phyloP scores from a whole-genome alignment of 2,888 invertebrate genomes.

The Drosophila prostipennis region DNA sequence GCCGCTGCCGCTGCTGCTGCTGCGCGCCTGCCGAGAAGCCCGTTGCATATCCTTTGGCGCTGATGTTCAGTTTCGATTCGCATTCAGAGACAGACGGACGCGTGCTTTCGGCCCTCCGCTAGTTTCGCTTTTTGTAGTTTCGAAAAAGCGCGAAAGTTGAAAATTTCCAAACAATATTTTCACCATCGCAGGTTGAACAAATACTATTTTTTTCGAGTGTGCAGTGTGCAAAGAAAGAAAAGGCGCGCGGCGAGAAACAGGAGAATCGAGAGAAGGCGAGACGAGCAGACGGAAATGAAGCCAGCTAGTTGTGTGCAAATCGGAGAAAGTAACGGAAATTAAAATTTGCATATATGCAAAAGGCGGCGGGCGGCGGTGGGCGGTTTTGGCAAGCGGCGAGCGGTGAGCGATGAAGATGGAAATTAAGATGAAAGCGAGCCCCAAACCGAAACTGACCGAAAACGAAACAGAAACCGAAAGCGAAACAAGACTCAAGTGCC shows the following conservation, averaged over 20 bases:
- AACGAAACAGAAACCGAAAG: neutral
- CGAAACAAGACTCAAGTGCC: constrained; percentile 38
- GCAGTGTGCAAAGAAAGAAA: neutral
- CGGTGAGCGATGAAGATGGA: constrained; percentile 34
- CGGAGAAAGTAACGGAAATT: constrained; percentile 80
- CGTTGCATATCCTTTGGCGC: constrained; percentile 74
- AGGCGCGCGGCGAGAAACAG: neutral
- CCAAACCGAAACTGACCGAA: neutral
- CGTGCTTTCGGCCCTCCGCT: constrained; percentile 40
- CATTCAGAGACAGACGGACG: constrained; percentile 80
- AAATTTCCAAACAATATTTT: too few relatives aligned
- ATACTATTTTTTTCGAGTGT: constrained; percentile 38
- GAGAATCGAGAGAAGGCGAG: neutral
- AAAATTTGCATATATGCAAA: constrained; percentile 79
- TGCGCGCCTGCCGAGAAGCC: constrained; percentile 58
- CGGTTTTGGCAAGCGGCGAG: constrained; percentile 11
- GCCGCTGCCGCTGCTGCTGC: constrained; percentile 47
- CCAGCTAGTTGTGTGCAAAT: constrained; percentile 56
- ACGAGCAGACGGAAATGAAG: constrained; percentile 73
- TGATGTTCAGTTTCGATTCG: constrained; percentile 83
- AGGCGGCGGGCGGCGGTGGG: constrained; percentile 26
- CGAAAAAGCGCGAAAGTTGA: constrained; percentile 22
- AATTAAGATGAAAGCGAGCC: constrained; percentile 28
- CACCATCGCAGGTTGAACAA: neutral
- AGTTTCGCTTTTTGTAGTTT: neutral